Conservation (phyloP, 2,888 invertebrate genomes). For the Mystacides longicornis region DNA sequence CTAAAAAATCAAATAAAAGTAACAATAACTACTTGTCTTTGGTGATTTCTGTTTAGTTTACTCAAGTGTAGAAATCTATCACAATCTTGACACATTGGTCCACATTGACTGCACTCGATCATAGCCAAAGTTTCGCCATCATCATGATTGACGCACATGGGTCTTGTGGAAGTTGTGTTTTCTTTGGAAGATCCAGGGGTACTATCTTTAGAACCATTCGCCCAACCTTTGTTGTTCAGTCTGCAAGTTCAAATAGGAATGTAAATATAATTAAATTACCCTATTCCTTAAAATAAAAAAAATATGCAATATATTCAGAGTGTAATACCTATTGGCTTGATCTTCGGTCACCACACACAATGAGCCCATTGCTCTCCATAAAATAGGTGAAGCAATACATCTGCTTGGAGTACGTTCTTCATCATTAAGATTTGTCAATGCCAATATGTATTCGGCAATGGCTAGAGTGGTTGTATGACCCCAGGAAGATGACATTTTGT, state of each 20-base stretch:
- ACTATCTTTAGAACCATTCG: conserved; percentile 12
- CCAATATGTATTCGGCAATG: conserved; percentile 78
- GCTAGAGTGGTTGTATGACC: conserved; percentile 80
- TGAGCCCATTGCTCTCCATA: conserved; percentile 91
- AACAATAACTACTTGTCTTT: conserved; percentile 57
- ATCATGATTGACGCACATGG: conserved; percentile 93
- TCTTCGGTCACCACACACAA: conserved; percentile 88
- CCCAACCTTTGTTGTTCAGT: conserved; percentile 46
- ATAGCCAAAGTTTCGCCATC: conserved; percentile 89
- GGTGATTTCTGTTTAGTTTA: conserved; percentile 76
- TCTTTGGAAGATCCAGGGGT: neutral
- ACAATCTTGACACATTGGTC: conserved; percentile 91
- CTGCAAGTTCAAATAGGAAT: conserved; percentile 18
- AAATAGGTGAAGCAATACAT: conserved; percentile 74
- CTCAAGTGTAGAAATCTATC: conserved; percentile 92
- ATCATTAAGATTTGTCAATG: conserved; percentile 75
- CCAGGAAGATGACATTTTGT: conserved; percentile 80
- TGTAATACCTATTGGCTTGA: conserved; percentile 62
- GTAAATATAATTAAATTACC: neutral
- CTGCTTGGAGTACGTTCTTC: conserved; percentile 63
- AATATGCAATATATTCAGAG: neutral
- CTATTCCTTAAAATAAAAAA: neutral
- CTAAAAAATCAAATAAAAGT: too few relatives aligned
- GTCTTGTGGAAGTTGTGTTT: conserved; percentile 39
- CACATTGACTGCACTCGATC: conserved; percentile 86